phyloP scores from a whole-genome alignment of 2,888 invertebrate genomes.

The Plebejus argus region DNA sequence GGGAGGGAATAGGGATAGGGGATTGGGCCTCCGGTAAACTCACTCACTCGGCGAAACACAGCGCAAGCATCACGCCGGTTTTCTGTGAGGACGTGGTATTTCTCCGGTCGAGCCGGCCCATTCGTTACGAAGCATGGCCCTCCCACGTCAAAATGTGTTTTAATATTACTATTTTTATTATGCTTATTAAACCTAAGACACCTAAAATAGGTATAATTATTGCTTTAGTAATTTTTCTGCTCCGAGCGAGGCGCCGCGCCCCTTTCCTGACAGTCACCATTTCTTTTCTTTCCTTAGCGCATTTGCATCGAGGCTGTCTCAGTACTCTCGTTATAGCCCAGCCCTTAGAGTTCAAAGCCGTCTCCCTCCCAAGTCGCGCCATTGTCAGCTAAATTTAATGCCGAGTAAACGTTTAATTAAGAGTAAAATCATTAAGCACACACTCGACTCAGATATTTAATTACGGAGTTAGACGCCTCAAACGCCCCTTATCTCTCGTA shows the following conservation, averaged over 20 bases:
- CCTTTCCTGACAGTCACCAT: background rate
- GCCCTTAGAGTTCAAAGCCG: background rate
- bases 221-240: background rate
- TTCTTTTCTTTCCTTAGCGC: slow-evolving; percentile 7
- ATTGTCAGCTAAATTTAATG: slow-evolving; percentile 26
- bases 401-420: slow-evolving; percentile 28
- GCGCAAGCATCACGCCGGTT: too few relatives aligned
- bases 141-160: too few relatives aligned
- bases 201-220: background rate
- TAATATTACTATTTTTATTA: too few relatives aligned
- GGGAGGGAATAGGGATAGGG: too few relatives aligned
- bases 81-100: too few relatives aligned
- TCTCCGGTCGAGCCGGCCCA: too few relatives aligned
- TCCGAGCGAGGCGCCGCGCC: background rate
- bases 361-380: slow-evolving; percentile 18
- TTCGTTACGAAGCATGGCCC: too few relatives aligned
- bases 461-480: slow-evolving; percentile 12
- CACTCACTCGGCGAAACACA: too few relatives aligned
- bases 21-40: too few relatives aligned
- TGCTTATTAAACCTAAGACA: too few relatives aligned
- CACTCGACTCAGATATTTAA: slow-evolving; percentile 12
- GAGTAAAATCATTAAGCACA: slow-evolving; percentile 24
- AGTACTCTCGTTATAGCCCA: background rate
- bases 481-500: background rate
- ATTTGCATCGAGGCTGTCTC: background rate